phyloP scores from a whole-genome alignment of 92 coral and sea anemone genomes.

The Phenganax stokvisi region DNA sequence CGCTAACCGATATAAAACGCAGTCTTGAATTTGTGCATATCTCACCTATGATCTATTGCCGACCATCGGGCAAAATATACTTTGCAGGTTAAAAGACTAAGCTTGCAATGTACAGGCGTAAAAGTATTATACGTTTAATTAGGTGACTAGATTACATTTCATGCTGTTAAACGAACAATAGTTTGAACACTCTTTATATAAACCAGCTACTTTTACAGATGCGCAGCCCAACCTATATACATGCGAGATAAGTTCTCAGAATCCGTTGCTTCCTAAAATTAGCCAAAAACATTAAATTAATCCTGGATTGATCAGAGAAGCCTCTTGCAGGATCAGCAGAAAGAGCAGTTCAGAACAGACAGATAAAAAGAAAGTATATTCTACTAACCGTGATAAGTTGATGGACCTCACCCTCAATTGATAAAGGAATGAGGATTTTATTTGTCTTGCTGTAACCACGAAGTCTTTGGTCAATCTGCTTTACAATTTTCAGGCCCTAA shows the following conservation, averaged over 20 bases:
- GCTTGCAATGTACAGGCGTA: no score
- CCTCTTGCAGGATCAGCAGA: no score
- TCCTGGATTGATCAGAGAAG: background rate
- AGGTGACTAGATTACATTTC: no score
- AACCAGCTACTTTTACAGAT: slow-evolving; percentile 27
- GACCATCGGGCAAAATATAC: no score
- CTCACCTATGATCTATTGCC: no score
- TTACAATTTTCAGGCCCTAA: slow-evolving; percentile 87
- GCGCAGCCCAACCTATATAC: slow-evolving; percentile 93
- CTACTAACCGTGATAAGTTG: slow-evolving; percentile 74
- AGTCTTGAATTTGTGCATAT: no score
- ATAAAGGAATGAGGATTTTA: slow-evolving; percentile 84
- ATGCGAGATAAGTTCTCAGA: slow-evolving; percentile 69
- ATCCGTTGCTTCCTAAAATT: slow-evolving; percentile 75
- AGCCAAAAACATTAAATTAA: background rate
- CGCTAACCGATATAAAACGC: no score
- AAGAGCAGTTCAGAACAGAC: background rate
- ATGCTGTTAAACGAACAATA: no score
- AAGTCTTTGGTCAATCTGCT: slow-evolving; percentile 84
- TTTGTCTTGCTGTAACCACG: slow-evolving; percentile 79
- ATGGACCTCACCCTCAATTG: slow-evolving; percentile 95
- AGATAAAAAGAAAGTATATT: no score
- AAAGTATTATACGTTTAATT: no score
- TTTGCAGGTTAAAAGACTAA: no score
- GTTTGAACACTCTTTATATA: no score